phyloP scores from a whole-genome alignment of 2,797 vertebrate species.

The Nannoperca australis region DNA sequence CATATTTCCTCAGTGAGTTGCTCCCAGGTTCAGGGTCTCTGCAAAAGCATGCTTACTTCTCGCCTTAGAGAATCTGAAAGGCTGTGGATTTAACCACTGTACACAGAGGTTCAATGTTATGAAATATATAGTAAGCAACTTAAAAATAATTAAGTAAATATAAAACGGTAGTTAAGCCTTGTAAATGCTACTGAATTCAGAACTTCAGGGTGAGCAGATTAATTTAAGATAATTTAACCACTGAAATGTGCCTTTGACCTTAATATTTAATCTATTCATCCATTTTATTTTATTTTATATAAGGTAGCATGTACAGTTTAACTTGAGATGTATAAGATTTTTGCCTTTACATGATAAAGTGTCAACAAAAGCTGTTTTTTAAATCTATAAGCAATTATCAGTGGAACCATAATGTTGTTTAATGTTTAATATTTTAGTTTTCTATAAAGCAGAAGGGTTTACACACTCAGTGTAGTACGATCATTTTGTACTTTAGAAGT shows the following conservation, averaged over 20 bases:
- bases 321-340: neutral
- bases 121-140: neutral
- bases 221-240: neutral
- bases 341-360: neutral
- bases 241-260: neutral
- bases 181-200: neutral
- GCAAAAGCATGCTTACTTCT: neutral
- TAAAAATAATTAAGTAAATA: neutral
- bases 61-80: neutral
- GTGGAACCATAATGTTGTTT: neutral
- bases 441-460: neutral
- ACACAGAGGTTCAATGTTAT: neutral
- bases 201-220: neutral
- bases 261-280: slow-evolving; percentile 17
- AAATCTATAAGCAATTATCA: slow-evolving; percentile 2
- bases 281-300: slow-evolving; percentile 4
- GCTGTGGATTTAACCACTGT: neutral
- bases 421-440: neutral
- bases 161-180: neutral
- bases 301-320: neutral
- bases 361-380: neutral
- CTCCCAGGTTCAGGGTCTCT: neutral
- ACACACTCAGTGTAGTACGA: neutral
- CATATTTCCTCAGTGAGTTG: slow-evolving; percentile 9
- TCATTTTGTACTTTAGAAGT: slow-evolving; percentile 22